phyloP scores from a whole-genome alignment of 2,113 vertebrate genomes.

The Pelecanus crispus region DNA sequence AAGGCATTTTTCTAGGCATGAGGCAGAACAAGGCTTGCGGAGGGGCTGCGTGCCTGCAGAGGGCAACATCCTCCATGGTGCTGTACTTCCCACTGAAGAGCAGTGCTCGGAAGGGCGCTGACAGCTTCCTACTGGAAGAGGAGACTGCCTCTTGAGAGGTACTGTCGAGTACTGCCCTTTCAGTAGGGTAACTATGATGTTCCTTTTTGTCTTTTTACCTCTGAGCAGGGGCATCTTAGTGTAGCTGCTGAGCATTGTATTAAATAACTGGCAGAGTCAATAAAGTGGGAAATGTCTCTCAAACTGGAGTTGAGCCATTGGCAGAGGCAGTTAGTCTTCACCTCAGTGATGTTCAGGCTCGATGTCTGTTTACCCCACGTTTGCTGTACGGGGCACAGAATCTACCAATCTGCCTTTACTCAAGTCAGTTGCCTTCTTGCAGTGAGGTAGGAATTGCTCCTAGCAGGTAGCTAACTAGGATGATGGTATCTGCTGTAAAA shows the following conservation, averaged over 20 bases:
- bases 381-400: background rate
- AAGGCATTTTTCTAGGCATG: background rate
- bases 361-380: background rate
- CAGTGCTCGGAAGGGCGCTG: conserved; percentile 30
- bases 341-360: background rate
- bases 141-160: background rate
- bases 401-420: conserved; percentile 41
- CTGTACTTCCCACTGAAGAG: conserved; percentile 39
- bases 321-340: conserved; percentile 3
- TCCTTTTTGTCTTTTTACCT: conserved; percentile 40
- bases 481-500: background rate
- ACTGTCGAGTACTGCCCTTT: background rate
- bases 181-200: background rate
- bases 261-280: background rate
- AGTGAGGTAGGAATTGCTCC: conserved; percentile 29
- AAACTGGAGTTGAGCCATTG: background rate
- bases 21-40: background rate
- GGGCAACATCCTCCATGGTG: conserved; percentile 37
- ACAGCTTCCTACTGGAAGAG: conserved; percentile 23
- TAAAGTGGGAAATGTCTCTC: background rate
- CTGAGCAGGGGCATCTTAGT: background rate
- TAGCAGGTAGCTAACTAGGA: background rate
- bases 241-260: background rate
- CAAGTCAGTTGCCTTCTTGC: conserved; percentile 42
- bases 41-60: conserved; percentile 24